Evolutionary conservation across 2,797 vertebrate genomes (phyloP), one percentile per base, ranked within the genome.

Genomic region (Gymnodraco acuticeps): DNA sequence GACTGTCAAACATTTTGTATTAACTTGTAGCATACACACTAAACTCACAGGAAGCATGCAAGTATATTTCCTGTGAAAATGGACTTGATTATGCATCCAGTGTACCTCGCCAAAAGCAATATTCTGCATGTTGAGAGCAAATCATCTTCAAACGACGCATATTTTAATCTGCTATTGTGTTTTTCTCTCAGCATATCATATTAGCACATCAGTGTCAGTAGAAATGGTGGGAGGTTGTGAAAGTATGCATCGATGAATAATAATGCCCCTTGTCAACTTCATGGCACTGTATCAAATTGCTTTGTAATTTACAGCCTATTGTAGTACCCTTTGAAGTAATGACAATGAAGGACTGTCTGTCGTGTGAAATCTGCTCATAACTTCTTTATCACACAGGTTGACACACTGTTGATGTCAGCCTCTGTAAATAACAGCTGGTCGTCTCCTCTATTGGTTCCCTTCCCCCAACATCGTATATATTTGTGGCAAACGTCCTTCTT

Each of bases 191-290:
- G 69, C 58, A 67, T 64, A 83, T 77, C 52, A 58, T 27, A 77
- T 74, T 56, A 74, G 75, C 79, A 72, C 77, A 81, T 89, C 87
- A 81, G 78, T 83, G 82, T 83, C 84, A 80, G 64, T 43, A 48
- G 54, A 74, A 77, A 76, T 67, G 58, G 75, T 74, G 66, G 54
- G 71, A 80, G 77, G 60, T 75, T 75, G 75, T 51, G 64, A 75
- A 70, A 71, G 60, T 41, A 42, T 31, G 82, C 84, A 86, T 16
- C 80, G 68, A 86, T 85, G 75, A 89, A 91, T 78, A 86, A 75
- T 77, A 87, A 87, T 58, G 78, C 67, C 19, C 77, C 61, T 74
- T 76, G 74, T 83, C 83, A 85, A 80, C 77, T 48, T 48, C 14
- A 53, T 31, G 54, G 33, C 52, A 16, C 70, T 76, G 75, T 72